Evolutionary conservation across 2,888 invertebrate species (phyloP).

Genomic region (Coenonympha arcania): DNA sequence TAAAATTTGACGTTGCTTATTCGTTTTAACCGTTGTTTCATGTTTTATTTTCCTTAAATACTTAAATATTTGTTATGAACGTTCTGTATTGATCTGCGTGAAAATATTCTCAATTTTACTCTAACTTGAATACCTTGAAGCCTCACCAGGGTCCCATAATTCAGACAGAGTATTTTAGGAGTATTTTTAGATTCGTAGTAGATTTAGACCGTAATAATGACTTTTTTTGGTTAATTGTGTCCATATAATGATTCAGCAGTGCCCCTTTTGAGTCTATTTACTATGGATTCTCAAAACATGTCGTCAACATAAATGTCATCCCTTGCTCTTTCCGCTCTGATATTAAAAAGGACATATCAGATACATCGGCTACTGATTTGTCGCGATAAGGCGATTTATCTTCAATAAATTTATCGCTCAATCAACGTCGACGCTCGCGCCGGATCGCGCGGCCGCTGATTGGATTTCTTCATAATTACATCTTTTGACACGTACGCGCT

Average conservation of each 20-base stretch:
- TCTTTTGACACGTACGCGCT: slow-evolving; percentile 73
- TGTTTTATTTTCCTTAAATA: slow-evolving; percentile 1
- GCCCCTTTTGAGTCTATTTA: no score
- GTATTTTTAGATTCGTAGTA: no score
- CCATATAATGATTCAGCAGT: no score
- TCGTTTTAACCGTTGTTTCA: not conserved
- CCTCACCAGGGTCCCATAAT: no score
- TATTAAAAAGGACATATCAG: slow-evolving; percentile 32
- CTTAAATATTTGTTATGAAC: not conserved
- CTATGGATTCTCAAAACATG: slow-evolving; percentile 9
- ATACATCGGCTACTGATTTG: slow-evolving; percentile 61
- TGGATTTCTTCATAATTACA: slow-evolving; percentile 75
- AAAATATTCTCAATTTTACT: not conserved
- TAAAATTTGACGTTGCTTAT: slow-evolving; percentile 29
- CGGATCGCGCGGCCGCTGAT: slow-evolving; percentile 50
- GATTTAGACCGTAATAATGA: no score
- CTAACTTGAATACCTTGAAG: not conserved
- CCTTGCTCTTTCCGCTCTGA: slow-evolving; percentile 31
- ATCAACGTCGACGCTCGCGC: slow-evolving; percentile 47
- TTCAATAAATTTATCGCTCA: slow-evolving; percentile 67
- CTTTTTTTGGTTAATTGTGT: no score
- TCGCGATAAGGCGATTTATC: slow-evolving; percentile 66
- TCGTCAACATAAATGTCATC: slow-evolving; percentile 26
- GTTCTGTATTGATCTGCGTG: slow-evolving; percentile 1
- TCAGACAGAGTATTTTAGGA: no score